A percentile compares a stretch with the other conserved stretches of the same genome.
Evolutionary conservation across 1,140 invertebrate genomes (phyloP).

Genomic region (Dreissena polymorpha): DNA sequence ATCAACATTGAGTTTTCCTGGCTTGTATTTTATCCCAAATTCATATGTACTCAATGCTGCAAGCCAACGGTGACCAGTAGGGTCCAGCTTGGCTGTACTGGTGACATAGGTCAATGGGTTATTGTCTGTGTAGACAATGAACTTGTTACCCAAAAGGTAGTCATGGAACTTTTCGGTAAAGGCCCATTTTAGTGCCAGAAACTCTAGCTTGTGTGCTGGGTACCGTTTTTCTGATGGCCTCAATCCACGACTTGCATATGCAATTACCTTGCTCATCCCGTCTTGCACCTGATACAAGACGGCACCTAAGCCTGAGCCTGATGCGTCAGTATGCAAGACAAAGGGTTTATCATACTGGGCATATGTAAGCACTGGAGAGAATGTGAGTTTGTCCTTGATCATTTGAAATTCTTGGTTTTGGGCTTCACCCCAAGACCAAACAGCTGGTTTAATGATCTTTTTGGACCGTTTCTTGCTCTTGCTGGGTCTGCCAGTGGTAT

Average conservation of each 20-base stretch:
- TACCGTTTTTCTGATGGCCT: slow-evolving; percentile 1
- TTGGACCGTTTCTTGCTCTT: slow-evolving; percentile 6
- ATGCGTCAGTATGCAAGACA: slow-evolving; percentile 57
- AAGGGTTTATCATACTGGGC: slow-evolving; percentile 55
- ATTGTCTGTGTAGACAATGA: slow-evolving; percentile 31
- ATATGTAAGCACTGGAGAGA: neutral
- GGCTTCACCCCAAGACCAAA: slow-evolving; percentile 20
- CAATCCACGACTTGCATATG: slow-evolving; percentile 52
- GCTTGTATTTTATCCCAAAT: neutral
- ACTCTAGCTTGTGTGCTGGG: slow-evolving; percentile 10
- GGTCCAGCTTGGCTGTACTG: slow-evolving; percentile 32
- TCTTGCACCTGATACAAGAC: slow-evolving; percentile 65
- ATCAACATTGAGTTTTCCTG: slow-evolving; percentile 18
- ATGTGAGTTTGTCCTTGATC: slow-evolving; percentile 3
- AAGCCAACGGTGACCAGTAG: neutral
- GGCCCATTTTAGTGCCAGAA: slow-evolving; percentile 27
- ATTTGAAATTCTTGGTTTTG: slow-evolving; percentile 8
- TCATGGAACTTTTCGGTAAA: slow-evolving; percentile 14
- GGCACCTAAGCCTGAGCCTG: slow-evolving; percentile 63
- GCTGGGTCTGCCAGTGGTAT: neutral
- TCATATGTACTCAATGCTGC: neutral
- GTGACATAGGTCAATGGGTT: slow-evolving; percentile 38
- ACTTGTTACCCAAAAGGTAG: slow-evolving; percentile 12
- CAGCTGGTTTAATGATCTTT: neutral
- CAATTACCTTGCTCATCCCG: slow-evolving; percentile 54